Conservation (phyloP, 1,140 invertebrate genomes). For the Brachionus koreanus region DNA sequence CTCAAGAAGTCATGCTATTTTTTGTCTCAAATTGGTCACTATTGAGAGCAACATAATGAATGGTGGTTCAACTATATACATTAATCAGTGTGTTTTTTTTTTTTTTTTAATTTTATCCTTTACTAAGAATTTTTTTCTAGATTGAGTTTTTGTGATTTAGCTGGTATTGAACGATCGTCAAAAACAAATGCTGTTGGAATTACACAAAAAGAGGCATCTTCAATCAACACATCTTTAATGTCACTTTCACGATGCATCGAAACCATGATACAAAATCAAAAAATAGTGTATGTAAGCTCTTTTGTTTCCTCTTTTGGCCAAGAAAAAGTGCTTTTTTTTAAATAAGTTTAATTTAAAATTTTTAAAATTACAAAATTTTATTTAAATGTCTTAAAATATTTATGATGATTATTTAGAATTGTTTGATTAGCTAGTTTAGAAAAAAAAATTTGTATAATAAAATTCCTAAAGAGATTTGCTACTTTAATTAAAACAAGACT, state of each 20-base stretch:
- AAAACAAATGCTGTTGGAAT: constrained; percentile 79
- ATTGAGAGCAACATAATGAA: constrained; percentile 12
- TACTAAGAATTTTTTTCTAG: not conserved
- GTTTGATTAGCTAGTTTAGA: no score
- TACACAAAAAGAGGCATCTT: constrained; percentile 77
- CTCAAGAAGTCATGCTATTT: constrained; percentile 78
- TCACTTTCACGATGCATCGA: constrained; percentile 79
- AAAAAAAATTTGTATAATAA: no score
- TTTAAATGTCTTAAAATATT: no score
- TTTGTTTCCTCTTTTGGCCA: no score
- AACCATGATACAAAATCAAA: constrained; percentile 58
- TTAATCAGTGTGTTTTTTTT: constrained; percentile 29
- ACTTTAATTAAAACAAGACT: no score
- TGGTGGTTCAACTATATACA: not conserved
- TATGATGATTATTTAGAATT: no score
- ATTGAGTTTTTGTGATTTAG: constrained; percentile 71
- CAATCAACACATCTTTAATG: constrained; percentile 82
- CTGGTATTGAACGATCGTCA: constrained; percentile 78
- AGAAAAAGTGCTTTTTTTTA: no score
- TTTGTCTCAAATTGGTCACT: constrained; percentile 69
- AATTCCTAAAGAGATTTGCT: no score
- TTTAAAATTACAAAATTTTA: no score
- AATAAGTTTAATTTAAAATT: no score
- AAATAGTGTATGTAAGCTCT: not conserved
- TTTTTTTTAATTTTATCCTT: not conserved